Percentiles rank a stretch among this genome's conserved stretches.
Evolutionary conservation across 2,888 invertebrate genomes (phyloP).

Genomic region (Micoletzkya japonica): DNA sequence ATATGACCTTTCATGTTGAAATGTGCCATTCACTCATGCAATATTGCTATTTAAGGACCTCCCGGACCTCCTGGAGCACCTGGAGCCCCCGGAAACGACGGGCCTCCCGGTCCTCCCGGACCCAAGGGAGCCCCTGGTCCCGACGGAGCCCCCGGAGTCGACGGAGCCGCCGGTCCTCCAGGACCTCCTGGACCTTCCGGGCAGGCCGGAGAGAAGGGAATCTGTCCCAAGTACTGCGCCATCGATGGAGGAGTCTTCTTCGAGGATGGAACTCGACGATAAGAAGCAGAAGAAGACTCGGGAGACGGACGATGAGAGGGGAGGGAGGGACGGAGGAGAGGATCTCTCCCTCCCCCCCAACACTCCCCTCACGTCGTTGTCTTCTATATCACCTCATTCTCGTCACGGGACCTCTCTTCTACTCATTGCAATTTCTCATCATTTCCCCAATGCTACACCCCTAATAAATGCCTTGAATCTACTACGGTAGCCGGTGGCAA

Average conservation of each 20-base stretch:
- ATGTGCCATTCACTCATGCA: background rate
- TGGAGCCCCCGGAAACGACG: constrained; percentile 54
- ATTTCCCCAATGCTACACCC: background rate
- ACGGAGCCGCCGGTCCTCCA: constrained; percentile 50
- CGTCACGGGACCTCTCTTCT: background rate
- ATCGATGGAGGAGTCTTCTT: constrained; percentile 52
- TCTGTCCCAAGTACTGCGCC: constrained; percentile 55
- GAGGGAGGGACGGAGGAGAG: background rate
- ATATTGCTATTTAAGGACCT: constrained; percentile 35
- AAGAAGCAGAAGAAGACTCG: constrained; percentile 3
- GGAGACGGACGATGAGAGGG: background rate
- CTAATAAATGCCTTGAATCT: constrained; percentile 15
- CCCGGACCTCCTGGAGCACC: constrained; percentile 52
- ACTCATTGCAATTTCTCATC: background rate
- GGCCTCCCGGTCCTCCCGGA: constrained; percentile 57
- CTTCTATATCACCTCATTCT: background rate
- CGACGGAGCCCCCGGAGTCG: constrained; percentile 50
- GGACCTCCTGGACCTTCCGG: constrained; percentile 53
- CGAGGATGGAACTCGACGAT: constrained; percentile 46
- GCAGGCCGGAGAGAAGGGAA: constrained; percentile 50
- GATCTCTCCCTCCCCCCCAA: background rate
- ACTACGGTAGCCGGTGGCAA: too few relatives aligned
- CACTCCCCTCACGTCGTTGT: background rate
- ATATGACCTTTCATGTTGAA: background rate
- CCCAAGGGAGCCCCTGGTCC: constrained; percentile 53